These are phyloP conservation scores for Mus spretus DNA, from an alignment of 2,797 vertebrate genomes.

Conservation along the genomic window DNA sequence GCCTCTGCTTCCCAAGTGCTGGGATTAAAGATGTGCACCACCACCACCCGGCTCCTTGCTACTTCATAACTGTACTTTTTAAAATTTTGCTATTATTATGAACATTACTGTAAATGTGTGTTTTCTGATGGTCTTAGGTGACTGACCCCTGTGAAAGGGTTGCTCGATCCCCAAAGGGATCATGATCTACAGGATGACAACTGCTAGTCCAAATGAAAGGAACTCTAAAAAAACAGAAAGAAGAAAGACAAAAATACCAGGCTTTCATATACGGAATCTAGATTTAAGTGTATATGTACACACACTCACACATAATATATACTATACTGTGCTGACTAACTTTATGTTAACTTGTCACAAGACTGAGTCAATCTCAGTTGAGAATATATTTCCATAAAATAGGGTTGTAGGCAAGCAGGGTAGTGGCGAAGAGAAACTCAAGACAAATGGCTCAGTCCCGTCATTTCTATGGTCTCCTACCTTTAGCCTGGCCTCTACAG, in stretches of 20 bases:
- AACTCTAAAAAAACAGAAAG: neutral
- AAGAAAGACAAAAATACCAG: neutral
- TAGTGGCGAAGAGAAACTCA: neutral
- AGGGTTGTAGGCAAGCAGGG: neutral
- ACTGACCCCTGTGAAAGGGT: neutral
- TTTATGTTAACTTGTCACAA: neutral
- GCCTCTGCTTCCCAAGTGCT: neutral
- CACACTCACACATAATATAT: no score
- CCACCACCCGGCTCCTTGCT: neutral
- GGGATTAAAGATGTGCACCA: neutral
- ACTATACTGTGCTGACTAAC: neutral
- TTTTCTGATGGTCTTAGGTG: neutral
- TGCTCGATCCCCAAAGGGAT: neutral
- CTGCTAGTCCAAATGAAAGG: neutral
- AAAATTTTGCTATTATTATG: neutral
- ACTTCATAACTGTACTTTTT: neutral
- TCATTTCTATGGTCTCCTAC: conserved; percentile 84
- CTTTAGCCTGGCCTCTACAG: conserved; percentile 98
- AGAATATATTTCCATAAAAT: neutral
- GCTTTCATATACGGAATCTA: neutral
- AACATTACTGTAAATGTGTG: neutral
- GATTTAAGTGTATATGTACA: neutral
- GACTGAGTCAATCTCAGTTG: neutral
- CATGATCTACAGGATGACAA: neutral
- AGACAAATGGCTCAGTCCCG: neutral